Conservation (phyloP, 2,113 vertebrate species). For the Daboia siamensis region DNA sequence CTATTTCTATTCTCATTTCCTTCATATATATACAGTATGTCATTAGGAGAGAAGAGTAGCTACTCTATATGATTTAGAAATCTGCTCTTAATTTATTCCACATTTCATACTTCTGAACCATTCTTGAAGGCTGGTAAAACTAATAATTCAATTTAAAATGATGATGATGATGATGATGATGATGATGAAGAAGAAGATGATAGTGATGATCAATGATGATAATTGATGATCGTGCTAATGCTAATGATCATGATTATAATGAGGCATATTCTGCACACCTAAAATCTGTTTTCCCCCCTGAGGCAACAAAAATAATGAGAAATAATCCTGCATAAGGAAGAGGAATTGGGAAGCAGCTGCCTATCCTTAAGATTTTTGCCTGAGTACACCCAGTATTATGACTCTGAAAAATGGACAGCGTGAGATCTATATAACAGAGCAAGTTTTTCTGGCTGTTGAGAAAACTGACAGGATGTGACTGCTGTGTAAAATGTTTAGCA, state of each 20-base stretch:
- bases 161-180: too few relatives aligned
- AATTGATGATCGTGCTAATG: too few relatives aligned
- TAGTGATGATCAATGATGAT: too few relatives aligned
- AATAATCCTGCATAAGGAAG: not conserved
- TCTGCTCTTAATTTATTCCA: not conserved
- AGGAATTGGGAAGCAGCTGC: not conserved
- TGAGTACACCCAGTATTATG: conserved; percentile 23
- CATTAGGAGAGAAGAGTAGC: not conserved
- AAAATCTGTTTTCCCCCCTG: not conserved
- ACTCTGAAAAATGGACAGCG: conserved; percentile 5
- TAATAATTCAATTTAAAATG: not conserved
- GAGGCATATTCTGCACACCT: not conserved
- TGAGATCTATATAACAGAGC: conserved; percentile 21
- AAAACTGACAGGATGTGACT: conserved; percentile 37
- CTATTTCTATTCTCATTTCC: not conserved
- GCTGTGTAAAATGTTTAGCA: conserved; percentile 50
- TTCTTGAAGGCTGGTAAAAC: not conserved
- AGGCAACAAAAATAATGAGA: conserved; percentile 5
- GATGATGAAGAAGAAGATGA: not conserved
- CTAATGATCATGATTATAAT: not conserved
- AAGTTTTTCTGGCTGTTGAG: conserved; percentile 44
- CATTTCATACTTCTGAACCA: not conserved
- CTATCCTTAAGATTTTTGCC: conserved; percentile 5
- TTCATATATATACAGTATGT: not conserved
- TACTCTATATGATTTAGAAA: not conserved